Conservation (phyloP, 1,140 invertebrate genomes). For the Leguminivora glycinivorella region DNA sequence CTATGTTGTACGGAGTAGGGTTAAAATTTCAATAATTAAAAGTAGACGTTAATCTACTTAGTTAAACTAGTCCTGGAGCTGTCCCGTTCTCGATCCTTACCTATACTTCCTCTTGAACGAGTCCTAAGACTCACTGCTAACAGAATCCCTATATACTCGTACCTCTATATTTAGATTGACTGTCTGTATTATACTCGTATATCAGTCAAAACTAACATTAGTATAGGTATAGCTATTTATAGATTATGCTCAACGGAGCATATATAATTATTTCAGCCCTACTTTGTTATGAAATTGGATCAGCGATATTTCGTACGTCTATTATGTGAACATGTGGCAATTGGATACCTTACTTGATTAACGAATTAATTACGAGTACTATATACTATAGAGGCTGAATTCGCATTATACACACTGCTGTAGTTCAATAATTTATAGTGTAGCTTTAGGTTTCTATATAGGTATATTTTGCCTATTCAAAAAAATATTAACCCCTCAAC, state of each 20-base stretch:
- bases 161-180: background rate
- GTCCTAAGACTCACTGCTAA: no score
- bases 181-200: background rate
- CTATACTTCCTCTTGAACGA: no score
- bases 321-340: slow-evolving; percentile 43
- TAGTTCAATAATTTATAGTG: slow-evolving; percentile 35
- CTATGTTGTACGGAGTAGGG: no score
- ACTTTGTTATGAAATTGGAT: slow-evolving; percentile 21
- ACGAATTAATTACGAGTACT: slow-evolving; percentile 45
- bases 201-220: background rate
- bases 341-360: slow-evolving; percentile 48
- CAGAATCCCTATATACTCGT: no score
- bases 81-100: no score
- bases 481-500: no score
- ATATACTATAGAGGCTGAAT: slow-evolving; percentile 36
- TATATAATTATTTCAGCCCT: slow-evolving; percentile 22
- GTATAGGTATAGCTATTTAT: background rate
- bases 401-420: slow-evolving; percentile 30
- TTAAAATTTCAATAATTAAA: no score
- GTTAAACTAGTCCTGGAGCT: no score
- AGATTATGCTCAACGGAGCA: slow-evolving; percentile 14
- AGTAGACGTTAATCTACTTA: no score
- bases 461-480: no score
- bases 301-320: slow-evolving; percentile 33
- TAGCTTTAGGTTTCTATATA: no score